phyloP scores from a whole-genome alignment of 2,113 vertebrate species.

The Cyanoderma ruficeps region DNA sequence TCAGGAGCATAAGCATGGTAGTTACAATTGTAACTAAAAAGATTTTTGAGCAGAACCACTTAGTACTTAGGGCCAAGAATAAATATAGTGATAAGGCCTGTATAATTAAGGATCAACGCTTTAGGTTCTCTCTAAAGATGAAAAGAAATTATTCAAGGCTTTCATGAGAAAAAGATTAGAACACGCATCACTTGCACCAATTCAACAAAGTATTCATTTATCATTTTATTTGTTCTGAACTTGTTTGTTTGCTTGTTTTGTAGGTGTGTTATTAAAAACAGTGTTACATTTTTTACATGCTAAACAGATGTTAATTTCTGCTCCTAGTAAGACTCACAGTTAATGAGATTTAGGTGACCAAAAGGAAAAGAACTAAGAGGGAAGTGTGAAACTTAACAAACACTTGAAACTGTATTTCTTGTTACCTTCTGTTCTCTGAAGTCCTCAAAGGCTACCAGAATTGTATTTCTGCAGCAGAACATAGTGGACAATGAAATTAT shows the following conservation, averaged over 20 bases:
- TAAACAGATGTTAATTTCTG: not conserved
- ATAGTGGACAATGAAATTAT: not conserved
- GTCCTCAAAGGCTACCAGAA: not conserved
- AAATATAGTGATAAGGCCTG: not conserved
- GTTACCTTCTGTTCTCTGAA: not conserved
- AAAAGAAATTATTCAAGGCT: not conserved
- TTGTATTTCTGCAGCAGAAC: not conserved
- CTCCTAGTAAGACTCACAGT: not conserved
- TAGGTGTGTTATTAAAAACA: not conserved
- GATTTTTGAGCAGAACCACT: not conserved
- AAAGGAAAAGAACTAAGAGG: not conserved
- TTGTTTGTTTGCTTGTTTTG: not conserved
- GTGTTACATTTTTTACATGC: not conserved
- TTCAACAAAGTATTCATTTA: not conserved
- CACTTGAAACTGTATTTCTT: not conserved
- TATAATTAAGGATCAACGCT: not conserved
- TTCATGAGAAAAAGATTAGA: not conserved
- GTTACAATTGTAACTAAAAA: not conserved
- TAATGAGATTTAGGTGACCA: not conserved
- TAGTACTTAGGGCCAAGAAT: not conserved
- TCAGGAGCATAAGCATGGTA: not conserved
- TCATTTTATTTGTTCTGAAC: not conserved
- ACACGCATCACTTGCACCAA: fast-evolving
- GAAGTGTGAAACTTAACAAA: not conserved
- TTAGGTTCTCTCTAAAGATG: not conserved